phyloP scores from a whole-genome alignment of 2,797 vertebrate genomes.

The Lutjanus argentimaculatus region DNA sequence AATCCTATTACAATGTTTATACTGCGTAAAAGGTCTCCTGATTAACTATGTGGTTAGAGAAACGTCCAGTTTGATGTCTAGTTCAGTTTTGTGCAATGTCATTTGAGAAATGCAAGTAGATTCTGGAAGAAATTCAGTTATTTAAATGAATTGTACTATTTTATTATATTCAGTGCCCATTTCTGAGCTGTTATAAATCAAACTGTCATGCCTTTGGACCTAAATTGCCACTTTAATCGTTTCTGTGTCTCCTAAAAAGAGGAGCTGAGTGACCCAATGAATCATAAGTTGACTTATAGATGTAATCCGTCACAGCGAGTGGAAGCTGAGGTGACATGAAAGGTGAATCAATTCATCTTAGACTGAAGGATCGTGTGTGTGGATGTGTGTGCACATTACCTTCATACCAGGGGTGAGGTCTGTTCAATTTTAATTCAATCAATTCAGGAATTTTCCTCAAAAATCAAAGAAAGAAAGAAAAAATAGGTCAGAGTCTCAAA shows the following conservation, averaged over 20 bases:
- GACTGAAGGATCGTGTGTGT: neutral
- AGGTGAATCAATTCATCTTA: slow-evolving; percentile 68
- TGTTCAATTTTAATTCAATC: neutral
- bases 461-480: neutral
- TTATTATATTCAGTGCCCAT: slow-evolving; percentile 18
- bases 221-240: slow-evolving; percentile 53
- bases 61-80: slow-evolving; percentile 18
- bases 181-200: slow-evolving; percentile 59
- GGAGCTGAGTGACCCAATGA: slow-evolving; percentile 44
- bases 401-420: neutral
- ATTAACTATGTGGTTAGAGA: slow-evolving; percentile 21
- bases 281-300: slow-evolving; percentile 57
- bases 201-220: slow-evolving; percentile 1
- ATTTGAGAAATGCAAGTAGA: slow-evolving; percentile 4
- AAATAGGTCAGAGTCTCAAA: neutral
- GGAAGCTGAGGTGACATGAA: slow-evolving; percentile 51
- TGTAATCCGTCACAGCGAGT: slow-evolving; percentile 58
- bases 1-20: slow-evolving; percentile 69
- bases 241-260: slow-evolving; percentile 45
- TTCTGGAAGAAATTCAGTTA: neutral
- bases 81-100: slow-evolving; percentile 13
- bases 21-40: slow-evolving; percentile 23
- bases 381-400: neutral
- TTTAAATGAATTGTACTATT: slow-evolving; percentile 26
- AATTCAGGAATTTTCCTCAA: neutral